phyloP scores from a whole-genome alignment of 1,140 invertebrate genomes.

The Drosophila pectinifera region DNA sequence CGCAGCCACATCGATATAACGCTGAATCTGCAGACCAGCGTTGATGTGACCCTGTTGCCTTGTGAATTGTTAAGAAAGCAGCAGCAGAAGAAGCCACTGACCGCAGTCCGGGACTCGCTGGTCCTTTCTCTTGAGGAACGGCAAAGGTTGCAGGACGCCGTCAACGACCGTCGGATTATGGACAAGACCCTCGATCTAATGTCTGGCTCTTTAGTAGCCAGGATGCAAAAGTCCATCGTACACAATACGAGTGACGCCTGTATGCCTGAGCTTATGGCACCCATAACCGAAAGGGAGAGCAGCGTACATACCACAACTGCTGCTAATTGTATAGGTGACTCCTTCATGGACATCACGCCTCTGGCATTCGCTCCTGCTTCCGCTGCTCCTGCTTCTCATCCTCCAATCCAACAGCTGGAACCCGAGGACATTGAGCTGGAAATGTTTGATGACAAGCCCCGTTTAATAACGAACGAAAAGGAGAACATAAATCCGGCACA shows the following conservation, averaged over 20 bases:
- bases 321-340: constrained; percentile 8
- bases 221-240: background rate
- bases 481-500: constrained; percentile 4
- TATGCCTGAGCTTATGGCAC: background rate
- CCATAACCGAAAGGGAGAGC: background rate
- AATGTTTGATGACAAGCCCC: background rate
- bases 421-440: background rate
- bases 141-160: constrained; percentile 21
- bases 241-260: background rate
- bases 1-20: constrained; percentile 19
- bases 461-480: constrained; percentile 5
- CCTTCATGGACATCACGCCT: constrained; percentile 47
- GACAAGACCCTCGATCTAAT: constrained; percentile 65
- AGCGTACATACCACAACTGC: background rate
- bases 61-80: constrained; percentile 23
- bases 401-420: background rate
- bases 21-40: constrained; percentile 58
- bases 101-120: background rate
- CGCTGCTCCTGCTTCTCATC: background rate
- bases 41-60: constrained; percentile 61
- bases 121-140: constrained; percentile 32
- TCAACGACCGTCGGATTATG: constrained; percentile 5
- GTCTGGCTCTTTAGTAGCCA: constrained; percentile 23
- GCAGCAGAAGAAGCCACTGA: too few species aligned
- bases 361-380: background rate